These are phyloP conservation scores for Toxostoma redivivum DNA, from an alignment of 2,113 vertebrate species.

Conservation along the genomic window DNA sequence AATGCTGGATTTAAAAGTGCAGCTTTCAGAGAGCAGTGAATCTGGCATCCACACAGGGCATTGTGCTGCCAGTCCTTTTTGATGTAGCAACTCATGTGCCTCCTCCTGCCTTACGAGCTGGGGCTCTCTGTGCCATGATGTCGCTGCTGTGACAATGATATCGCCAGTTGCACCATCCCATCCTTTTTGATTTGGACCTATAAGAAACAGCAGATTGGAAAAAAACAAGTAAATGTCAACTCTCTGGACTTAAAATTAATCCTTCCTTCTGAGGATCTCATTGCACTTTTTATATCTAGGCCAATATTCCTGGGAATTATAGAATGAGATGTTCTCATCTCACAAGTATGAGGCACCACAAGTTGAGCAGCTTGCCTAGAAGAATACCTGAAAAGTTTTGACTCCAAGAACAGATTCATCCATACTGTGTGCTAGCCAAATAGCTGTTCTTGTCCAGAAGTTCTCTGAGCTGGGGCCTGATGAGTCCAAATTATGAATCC, in stretches of 20 bases:
- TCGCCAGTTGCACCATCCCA: conserved; percentile 13
- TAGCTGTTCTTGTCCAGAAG: background rate
- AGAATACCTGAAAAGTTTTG: background rate
- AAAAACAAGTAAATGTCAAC: conserved; percentile 55
- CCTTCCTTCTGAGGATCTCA: background rate
- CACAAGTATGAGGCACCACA: background rate
- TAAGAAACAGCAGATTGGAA: conserved; percentile 46
- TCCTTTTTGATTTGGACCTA: conserved; percentile 13
- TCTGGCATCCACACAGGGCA: background rate
- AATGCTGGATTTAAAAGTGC: conserved; percentile 34
- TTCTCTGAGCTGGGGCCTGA: background rate
- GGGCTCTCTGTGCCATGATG: conserved; percentile 25
- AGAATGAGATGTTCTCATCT: background rate
- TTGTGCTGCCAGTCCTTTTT: conserved; percentile 60
- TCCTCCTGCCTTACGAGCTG: conserved; percentile 16
- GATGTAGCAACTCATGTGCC: conserved; percentile 36
- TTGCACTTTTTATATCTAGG: background rate
- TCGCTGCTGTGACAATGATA: conserved; percentile 13
- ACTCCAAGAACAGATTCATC: background rate
- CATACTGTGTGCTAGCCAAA: background rate
- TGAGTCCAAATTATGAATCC: background rate
- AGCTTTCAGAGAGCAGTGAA: conserved; percentile 30
- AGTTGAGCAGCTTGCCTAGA: background rate
- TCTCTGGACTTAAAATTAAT: conserved; percentile 20
- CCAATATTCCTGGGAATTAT: background rate